A percentile compares a stretch with the other conserved stretches of the same genome.
Conservation (phyloP, 2,888 invertebrate species). For the Bibio marci region DNA sequence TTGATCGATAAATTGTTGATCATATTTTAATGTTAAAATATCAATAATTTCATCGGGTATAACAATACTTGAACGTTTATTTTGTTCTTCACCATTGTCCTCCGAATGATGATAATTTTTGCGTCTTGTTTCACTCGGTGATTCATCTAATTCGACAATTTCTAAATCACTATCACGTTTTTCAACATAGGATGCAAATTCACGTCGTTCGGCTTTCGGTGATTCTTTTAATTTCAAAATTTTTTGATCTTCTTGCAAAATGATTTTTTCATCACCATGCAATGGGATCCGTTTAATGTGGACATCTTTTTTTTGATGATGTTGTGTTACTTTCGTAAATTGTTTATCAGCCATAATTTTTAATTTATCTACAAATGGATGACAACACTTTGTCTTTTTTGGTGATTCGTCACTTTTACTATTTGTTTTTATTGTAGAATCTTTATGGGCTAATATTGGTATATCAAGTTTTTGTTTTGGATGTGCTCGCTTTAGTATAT, state of each 20-base stretch:
- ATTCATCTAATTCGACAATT: slow-evolving; percentile 28
- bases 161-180: slow-evolving; percentile 30
- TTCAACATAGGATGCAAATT: slow-evolving; percentile 28
- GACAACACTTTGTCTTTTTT: slow-evolving; percentile 35
- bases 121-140: slow-evolving; percentile 25
- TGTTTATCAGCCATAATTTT: slow-evolving; percentile 45
- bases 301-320: slow-evolving; percentile 18
- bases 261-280: slow-evolving; percentile 32
- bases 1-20: not conserved
- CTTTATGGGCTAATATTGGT: slow-evolving; percentile 17
- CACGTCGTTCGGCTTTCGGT: slow-evolving; percentile 38
- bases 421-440: slow-evolving; percentile 8
- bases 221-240: slow-evolving; percentile 41
- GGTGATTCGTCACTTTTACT: slow-evolving; percentile 24
- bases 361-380: slow-evolving; percentile 44
- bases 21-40: slow-evolving; percentile 12
- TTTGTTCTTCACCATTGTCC: not conserved
- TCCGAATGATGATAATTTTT: slow-evolving; percentile 8
- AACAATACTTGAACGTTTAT: slow-evolving; percentile 15
- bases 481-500: slow-evolving; percentile 35
- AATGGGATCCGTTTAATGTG: slow-evolving; percentile 23
- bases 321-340: slow-evolving; percentile 33
- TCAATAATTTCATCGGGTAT: slow-evolving; percentile 28
- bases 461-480: slow-evolving; percentile 20
- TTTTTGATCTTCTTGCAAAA: slow-evolving; percentile 33